Percentiles rank a stretch among this genome's conserved stretches.
Evolutionary conservation across 2,888 invertebrate species (phyloP).

Genomic region (Caenorhabditis zanzibari): DNA sequence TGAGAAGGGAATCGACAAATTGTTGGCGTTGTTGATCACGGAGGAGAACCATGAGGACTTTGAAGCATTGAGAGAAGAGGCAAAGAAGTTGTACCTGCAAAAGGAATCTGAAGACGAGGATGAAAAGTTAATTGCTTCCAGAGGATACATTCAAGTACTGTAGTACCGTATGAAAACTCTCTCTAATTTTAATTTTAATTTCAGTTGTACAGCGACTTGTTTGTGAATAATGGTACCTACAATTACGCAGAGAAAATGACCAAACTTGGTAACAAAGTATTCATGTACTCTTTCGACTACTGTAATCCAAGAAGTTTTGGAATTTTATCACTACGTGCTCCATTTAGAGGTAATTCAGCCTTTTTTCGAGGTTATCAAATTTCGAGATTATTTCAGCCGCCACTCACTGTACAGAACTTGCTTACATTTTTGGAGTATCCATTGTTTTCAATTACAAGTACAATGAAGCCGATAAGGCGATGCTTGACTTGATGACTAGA

Average conservation of each 20-base stretch:
- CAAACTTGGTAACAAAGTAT: slow-evolving; percentile 71
- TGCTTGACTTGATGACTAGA: slow-evolving; percentile 77
- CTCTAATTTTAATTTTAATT: slow-evolving; percentile 22
- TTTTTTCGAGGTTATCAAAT: no score
- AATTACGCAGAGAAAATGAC: slow-evolving; percentile 74
- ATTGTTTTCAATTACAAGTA: slow-evolving; percentile 78
- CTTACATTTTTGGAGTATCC: slow-evolving; percentile 79
- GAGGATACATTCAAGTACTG: slow-evolving; percentile 75
- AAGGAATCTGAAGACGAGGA: slow-evolving; percentile 67
- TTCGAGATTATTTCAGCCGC: slow-evolving; percentile 65
- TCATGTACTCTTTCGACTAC: slow-evolving; percentile 78
- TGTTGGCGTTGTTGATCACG: slow-evolving; percentile 76
- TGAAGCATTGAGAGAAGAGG: slow-evolving; percentile 73
- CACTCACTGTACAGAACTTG: slow-evolving; percentile 79
- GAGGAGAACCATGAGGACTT: slow-evolving; percentile 72
- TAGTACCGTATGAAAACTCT: background rate
- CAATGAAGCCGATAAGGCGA: slow-evolving; percentile 74
- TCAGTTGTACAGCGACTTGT: slow-evolving; percentile 77
- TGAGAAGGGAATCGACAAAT: slow-evolving; percentile 77
- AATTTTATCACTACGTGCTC: slow-evolving; percentile 73
- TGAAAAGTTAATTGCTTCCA: slow-evolving; percentile 72
- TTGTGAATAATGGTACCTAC: slow-evolving; percentile 75
- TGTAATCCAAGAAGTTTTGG: slow-evolving; percentile 77
- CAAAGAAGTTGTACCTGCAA: slow-evolving; percentile 75
- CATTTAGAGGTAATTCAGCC: slow-evolving; percentile 71